Evolutionary conservation across 92 coral and sea anemone genomes (phyloP).

Genomic region (Paramuricea clavata): DNA sequence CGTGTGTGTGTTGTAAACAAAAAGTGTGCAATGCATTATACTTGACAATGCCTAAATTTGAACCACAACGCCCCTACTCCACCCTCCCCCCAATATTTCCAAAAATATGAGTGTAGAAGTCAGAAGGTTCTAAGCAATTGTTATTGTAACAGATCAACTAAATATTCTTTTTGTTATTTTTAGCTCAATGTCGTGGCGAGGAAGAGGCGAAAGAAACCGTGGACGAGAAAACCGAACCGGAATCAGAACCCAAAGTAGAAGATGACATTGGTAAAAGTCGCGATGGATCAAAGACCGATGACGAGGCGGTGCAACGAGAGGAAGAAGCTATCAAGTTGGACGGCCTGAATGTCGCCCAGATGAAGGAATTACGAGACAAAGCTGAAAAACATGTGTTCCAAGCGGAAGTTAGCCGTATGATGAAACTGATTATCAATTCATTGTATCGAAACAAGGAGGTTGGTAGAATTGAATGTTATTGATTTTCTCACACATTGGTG

Average conservation of each 20-base stretch:
- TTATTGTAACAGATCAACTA: no score
- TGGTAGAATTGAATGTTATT: background rate
- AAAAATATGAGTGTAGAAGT: no score
- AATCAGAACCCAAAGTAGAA: constrained; percentile 89
- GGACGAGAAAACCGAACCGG: constrained; percentile 75
- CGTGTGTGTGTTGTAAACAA: no score
- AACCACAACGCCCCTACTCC: no score
- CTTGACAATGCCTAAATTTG: no score
- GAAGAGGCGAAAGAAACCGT: constrained; percentile 72
- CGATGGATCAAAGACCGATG: constrained; percentile 97
- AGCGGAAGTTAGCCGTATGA: constrained; percentile 99
- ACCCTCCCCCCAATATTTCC: no score
- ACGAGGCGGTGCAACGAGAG: constrained; percentile 93
- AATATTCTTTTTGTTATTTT: background rate
- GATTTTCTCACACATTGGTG: no score
- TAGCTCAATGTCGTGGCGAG: constrained; percentile 85
- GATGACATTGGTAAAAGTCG: constrained; percentile 97
- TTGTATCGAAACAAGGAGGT: constrained; percentile 99
- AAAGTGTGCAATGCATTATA: no score
- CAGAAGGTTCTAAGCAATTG: no score
- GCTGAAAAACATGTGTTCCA: constrained; percentile 96
- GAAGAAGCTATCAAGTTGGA: constrained; percentile 98
- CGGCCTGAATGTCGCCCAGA: constrained; percentile 97
- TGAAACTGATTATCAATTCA: constrained; percentile 98
- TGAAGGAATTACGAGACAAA: constrained; percentile 96